These are phyloP conservation scores for Microcaecilia unicolor DNA, from an alignment of 2,797 vertebrate genomes.

Conservation along the genomic window DNA sequence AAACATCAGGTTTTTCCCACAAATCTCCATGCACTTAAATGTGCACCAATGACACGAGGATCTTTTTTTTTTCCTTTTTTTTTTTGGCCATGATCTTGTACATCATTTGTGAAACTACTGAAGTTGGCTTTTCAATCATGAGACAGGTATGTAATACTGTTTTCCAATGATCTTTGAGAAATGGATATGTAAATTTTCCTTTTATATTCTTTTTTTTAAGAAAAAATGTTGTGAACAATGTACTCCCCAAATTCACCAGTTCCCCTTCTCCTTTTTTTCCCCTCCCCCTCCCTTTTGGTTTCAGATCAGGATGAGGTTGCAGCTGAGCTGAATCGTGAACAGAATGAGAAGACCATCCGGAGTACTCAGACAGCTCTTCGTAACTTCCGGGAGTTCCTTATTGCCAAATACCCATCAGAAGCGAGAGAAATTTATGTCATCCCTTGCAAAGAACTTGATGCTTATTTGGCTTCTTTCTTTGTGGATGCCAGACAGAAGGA, in stretches of 20 bases:
- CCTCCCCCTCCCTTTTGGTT: constrained; percentile 31
- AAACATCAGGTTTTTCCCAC: constrained; percentile 16
- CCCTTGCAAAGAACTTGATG: constrained; percentile 69
- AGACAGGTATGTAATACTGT: constrained; percentile 28
- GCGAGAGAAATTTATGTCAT: constrained; percentile 69
- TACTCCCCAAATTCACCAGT: constrained; percentile 53
- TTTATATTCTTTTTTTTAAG: constrained; percentile 22
- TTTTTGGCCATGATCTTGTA: constrained; percentile 16
- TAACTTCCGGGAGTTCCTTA: constrained; percentile 73
- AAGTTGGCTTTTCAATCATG: constrained; percentile 34
- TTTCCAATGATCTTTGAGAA: constrained; percentile 21
- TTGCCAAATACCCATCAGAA: constrained; percentile 71
- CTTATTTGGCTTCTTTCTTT: constrained; percentile 73
- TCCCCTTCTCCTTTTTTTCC: constrained; percentile 25
- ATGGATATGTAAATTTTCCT: no score
- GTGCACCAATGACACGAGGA: constrained; percentile 14
- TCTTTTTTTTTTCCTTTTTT: constrained; percentile 20
- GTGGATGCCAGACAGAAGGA: constrained; percentile 74
- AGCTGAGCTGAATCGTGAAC: constrained; percentile 66
- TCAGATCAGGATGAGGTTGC: constrained; percentile 68
- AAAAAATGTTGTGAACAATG: constrained; percentile 31
- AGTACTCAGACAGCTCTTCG: constrained; percentile 72
- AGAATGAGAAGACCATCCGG: constrained; percentile 75
- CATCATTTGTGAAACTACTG: constrained; percentile 45
- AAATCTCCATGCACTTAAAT: constrained; percentile 22